Evolutionary conservation across 2,797 vertebrate species (phyloP).

Genomic region (Coregonus suidteri): DNA sequence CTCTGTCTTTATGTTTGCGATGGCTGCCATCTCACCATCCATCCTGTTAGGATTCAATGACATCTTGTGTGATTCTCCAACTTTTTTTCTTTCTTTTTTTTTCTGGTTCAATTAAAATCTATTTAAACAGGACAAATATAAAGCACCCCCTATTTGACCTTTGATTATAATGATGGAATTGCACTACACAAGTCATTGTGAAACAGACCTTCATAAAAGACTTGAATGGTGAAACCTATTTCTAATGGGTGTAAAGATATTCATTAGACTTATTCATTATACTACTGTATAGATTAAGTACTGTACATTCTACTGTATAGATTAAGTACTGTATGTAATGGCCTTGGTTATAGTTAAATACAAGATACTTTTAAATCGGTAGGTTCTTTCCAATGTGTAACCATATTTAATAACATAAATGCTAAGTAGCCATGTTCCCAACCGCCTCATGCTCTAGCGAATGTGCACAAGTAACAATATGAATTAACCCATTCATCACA

Average conservation of each 20-base stretch:
- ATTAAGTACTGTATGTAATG: too few relatives aligned
- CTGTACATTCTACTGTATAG: too few relatives aligned
- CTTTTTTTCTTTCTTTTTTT: slow-evolving; percentile 64
- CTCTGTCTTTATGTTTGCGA: slow-evolving; percentile 40
- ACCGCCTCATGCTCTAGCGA: too few relatives aligned
- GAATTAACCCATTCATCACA: too few relatives aligned
- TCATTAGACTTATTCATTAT: background rate
- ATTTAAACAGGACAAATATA: slow-evolving; percentile 53
- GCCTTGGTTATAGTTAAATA: too few relatives aligned
- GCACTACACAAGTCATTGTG: slow-evolving; percentile 59
- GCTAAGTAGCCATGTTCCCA: too few relatives aligned
- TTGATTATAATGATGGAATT: slow-evolving; percentile 66
- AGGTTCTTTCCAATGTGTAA: too few relatives aligned
- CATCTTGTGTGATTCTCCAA: slow-evolving; percentile 56
- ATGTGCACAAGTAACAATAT: too few relatives aligned
- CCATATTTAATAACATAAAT: too few relatives aligned
- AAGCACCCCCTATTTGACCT: slow-evolving; percentile 55
- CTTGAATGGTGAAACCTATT: slow-evolving; percentile 45
- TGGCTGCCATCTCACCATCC: slow-evolving; percentile 40
- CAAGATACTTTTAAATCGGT: too few relatives aligned
- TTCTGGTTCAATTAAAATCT: slow-evolving; percentile 75
- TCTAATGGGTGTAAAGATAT: slow-evolving; percentile 33
- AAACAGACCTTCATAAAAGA: slow-evolving; percentile 58
- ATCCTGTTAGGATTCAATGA: slow-evolving; percentile 64
- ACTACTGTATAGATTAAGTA: too few relatives aligned